Base-by-base conservation (phyloP, 2,113 vertebrate genomes). In the Phylloscopus trochiloides region DNA sequence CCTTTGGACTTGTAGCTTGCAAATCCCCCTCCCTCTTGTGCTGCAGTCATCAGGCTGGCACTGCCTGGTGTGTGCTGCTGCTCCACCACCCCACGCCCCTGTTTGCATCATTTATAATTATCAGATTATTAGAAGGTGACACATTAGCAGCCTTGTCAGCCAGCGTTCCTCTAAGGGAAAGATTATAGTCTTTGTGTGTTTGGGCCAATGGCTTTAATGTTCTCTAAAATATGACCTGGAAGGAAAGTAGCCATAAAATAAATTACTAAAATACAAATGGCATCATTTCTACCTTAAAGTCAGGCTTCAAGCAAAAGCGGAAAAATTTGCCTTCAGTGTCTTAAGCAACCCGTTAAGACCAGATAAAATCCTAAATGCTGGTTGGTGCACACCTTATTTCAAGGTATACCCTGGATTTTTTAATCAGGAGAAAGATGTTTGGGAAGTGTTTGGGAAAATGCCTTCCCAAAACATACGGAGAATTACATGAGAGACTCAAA, bases 91-190 rank as follows among this genome's bases (percentile, higher is more conserved):
- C 95, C 95, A 91, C 77, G 50, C 97, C 97, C 71, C 25, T 91
- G 78, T 95, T 94, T 52, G 25, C 95, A 96, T 97, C 94, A 91
- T 90, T 97, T 98, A 91, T 93, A 98, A 98, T 98, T 97, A 97
- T 87, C 90, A 88, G 93, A 91, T 94, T 95, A 97, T 96, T 95
- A 97, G 91, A 92, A 98, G 92, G 93, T 92, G 92, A 96, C 93
- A 88, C 88, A 88, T 93, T 92, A 91, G 94, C 83, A 94, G 73
- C 88, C 77, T 29, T 88, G 93, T 89, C 95, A 97, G 96, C 75
- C 86, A 70, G 68, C 0, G 0, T 75, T 96, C 94, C 95, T 97
- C 93, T 72, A 71, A 90, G 62, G 89, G 51, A 70, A 81, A 82
- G 86, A 95, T 80, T 92, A 74, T 10, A 93, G 76, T 67, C 83